These are phyloP conservation scores for Dysmachus trigonus DNA, from an alignment of 2,888 invertebrate genomes.

Conservation along the genomic window DNA sequence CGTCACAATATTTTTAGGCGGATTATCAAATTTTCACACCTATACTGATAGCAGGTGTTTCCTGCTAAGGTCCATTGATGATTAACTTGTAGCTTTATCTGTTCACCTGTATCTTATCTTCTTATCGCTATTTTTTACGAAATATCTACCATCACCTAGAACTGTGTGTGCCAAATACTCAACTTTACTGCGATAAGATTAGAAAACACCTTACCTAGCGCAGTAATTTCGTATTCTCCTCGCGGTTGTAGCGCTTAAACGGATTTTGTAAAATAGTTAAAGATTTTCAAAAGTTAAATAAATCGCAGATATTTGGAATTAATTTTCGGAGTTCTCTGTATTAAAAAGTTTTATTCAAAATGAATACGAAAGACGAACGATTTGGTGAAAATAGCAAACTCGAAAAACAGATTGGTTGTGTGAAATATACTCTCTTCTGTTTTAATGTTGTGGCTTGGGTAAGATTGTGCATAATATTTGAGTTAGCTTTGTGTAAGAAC, in stretches of 20 bases:
- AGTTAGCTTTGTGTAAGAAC: neutral
- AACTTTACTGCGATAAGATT: neutral
- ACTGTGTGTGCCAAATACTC: neutral
- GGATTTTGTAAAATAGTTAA: neutral
- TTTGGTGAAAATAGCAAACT: slow-evolving; percentile 63
- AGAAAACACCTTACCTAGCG: neutral
- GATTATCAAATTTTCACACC: neutral
- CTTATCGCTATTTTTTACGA: neutral
- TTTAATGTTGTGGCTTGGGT: slow-evolving; percentile 84
- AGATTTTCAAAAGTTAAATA: neutral
- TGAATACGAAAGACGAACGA: neutral
- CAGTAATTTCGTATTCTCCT: neutral
- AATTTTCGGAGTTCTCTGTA: neutral
- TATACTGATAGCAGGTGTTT: neutral
- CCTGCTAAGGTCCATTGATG: neutral
- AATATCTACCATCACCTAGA: neutral
- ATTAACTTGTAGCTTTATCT: neutral
- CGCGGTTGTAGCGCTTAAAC: neutral
- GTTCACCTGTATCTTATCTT: neutral
- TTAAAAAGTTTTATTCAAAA: neutral
- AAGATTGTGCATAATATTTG: slow-evolving; percentile 63
- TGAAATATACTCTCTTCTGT: slow-evolving; percentile 84
- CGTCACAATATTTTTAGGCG: neutral
- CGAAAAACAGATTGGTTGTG: slow-evolving; percentile 79
- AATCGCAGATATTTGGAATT: neutral